Evolutionary conservation across 2,797 vertebrate species (phyloP).

Genomic region (Xiphorhynchus erythropygius): DNA sequence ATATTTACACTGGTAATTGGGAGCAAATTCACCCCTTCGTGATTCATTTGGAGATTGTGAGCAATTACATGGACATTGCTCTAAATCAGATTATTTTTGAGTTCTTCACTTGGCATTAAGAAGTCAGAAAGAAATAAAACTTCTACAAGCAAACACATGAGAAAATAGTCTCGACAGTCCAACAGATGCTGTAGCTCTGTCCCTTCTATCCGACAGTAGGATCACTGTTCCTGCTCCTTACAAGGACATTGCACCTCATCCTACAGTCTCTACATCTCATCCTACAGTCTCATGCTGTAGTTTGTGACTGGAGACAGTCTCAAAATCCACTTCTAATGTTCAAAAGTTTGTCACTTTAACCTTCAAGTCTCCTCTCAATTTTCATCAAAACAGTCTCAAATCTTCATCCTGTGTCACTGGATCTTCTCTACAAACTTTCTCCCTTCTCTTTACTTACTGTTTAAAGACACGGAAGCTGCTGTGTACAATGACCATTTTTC

Average conservation of each 20-base stretch:
- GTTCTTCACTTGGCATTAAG: conserved; percentile 26
- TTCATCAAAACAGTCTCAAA: conserved; percentile 51
- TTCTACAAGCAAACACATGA: conserved; percentile 45
- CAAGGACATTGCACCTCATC: background rate
- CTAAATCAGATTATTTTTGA: background rate
- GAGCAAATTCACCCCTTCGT: conserved; percentile 21
- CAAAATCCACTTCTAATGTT: conserved; percentile 60
- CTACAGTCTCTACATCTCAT: conserved; percentile 50
- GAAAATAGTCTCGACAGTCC: conserved; percentile 55
- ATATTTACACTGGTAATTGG: background rate
- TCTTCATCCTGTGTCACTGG: conserved; percentile 64
- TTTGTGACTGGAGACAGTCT: conserved; percentile 59
- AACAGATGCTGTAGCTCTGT: conserved; percentile 46
- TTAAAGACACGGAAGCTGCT: conserved; percentile 66
- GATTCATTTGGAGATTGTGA: background rate
- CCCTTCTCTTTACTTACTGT: conserved; percentile 70
- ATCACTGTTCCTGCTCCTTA: conserved; percentile 52
- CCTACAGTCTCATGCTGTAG: conserved; percentile 23
- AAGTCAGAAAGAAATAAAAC: conserved; percentile 50
- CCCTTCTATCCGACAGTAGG: conserved; percentile 17
- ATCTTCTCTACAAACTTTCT: conserved; percentile 68
- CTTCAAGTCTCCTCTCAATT: conserved; percentile 59
- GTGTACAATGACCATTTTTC: conserved; percentile 63
- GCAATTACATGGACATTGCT: conserved; percentile 46
- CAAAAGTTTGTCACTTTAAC: conserved; percentile 47